Evolutionary conservation across 2,888 invertebrate species (phyloP), one percentile per base, ranked within the genome.

Genomic region (Pterobdella sp.): DNA sequence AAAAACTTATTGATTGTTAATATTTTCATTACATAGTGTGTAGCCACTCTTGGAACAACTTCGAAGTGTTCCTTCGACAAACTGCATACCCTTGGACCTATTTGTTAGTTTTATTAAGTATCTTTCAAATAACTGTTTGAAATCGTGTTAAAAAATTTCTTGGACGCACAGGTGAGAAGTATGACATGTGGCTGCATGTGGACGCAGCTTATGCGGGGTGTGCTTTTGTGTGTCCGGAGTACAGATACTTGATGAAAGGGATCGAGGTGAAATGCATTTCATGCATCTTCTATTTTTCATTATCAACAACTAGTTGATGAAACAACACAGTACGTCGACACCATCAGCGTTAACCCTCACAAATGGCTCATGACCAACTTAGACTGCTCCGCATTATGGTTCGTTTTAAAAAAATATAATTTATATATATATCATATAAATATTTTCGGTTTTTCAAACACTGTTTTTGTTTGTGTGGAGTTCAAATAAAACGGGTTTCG

Each of bases 311-410:
- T n/a, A n/a, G n/a, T n/a, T n/a, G n/a, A n/a, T n/a, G n/a, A n/a
- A n/a, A n/a, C n/a, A n/a, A n/a, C 79, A 34, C 80, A 84, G 82
- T 86, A 88, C 78, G 94, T 92, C 0, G 91, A 95, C 81, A 96
- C 97, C 0, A 90, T 97, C 77, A 96, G 95, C 26, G 96, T 97
- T 84, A 98, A 98, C 84, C 94, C 97, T 0, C 95, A 95, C 76
- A 98, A 99, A 84, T 97, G 97, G 94, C 84, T 99, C 81, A 91
- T 96, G 91, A 92, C 97, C 18, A 94, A 95, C 84, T 98, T 97
- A 79, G 98, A 98, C 83, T 98, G 97, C 81, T 96, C 97, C 0
- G 93, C 94, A 0, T 91, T 98, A 91, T 98, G 97, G 95, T 94
- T n/a, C n/a, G n/a, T n/a, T n/a, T n/a, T n/a, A n/a, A n/a, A n/a